Base-by-base conservation (phyloP, 1,140 invertebrate species). In the Oryctes rhinoceros region DNA sequence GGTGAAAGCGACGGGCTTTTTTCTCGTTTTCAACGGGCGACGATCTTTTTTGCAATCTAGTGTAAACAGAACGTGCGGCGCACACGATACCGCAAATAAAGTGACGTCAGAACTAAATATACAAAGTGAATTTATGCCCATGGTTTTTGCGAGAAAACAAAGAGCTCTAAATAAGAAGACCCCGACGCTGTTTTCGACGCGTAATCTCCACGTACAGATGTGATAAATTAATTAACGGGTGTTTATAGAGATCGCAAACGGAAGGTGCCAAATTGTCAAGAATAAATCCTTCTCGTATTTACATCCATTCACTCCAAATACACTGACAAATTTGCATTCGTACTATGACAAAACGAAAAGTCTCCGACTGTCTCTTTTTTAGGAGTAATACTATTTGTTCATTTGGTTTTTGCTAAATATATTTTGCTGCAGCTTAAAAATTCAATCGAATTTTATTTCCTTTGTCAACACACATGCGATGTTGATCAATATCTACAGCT, bases 31-130 rank as follows among this genome's bases (percentile, higher is more conserved):
- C 65, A 71, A 71, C 65, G 11, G 9, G 20, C 65, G 20, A 24
- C 20, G 20, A 71, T 71, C 65, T 71, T 71, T 71, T 71, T 71
- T 71, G 11, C 20, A 4, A 30, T 11, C 20, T 71, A 37, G 65
- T 37, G 53, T 59, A 59, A 59, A 59, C 53, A n/a, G 18, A 59
- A 59, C 65, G 65, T 11, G 62, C 6, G n/a, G 62, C 30, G 65
- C 65, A 37, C 24, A 71, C 20, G 65, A 71, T 71, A 71, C 65
- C 65, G 65, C 65, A 71, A 71, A 71, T 71, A 71, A 71, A 71
- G 35, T 71, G 65, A 71, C 24, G 65, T 71, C 65, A 71, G 35
- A 71, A 71, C 20, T 71, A 71, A 71, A 71, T 35, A 71, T 71
- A 71, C 65, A 71, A 71, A 71, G 65, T 37, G 65, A 15, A 71